phyloP scores from a whole-genome alignment of 2,113 vertebrate genomes.

The Oceanodroma tethys region DNA sequence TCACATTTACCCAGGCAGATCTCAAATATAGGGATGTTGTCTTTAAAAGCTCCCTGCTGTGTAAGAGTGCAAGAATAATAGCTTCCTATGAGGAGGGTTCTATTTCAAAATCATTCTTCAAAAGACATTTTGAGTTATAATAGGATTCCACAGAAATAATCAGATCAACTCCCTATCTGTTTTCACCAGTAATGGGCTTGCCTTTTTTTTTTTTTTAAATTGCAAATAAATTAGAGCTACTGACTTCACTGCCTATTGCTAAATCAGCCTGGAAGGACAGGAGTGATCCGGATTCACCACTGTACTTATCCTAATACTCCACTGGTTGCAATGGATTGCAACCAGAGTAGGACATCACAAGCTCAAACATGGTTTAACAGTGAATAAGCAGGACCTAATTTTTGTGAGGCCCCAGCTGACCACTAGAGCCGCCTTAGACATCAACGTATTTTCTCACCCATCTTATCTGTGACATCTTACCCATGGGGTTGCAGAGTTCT shows the following conservation, averaged over 20 bases:
- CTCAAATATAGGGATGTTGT: neutral
- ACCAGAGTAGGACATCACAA: neutral
- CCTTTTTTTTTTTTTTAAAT: neutral
- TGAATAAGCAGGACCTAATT: neutral
- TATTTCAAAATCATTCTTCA: neutral
- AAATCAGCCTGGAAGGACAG: neutral
- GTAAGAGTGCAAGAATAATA: accelerated
- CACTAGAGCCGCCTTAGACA: neutral
- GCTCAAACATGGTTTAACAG: neutral
- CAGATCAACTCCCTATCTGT: neutral
- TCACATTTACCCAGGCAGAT: neutral
- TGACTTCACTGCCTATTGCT: neutral
- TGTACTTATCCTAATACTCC: neutral
- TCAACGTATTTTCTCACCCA: neutral
- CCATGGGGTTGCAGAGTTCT: neutral
- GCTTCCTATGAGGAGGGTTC: neutral
- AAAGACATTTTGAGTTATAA: neutral
- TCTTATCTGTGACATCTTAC: neutral
- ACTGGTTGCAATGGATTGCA: neutral
- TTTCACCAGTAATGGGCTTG: neutral
- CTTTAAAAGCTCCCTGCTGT: neutral
- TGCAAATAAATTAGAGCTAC: neutral
- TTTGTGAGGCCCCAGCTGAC: neutral
- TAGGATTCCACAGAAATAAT: neutral
- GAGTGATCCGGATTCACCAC: neutral